phyloP scores from a whole-genome alignment of 2,797 vertebrate genomes.

The Petrocephalus schoutedeni region DNA sequence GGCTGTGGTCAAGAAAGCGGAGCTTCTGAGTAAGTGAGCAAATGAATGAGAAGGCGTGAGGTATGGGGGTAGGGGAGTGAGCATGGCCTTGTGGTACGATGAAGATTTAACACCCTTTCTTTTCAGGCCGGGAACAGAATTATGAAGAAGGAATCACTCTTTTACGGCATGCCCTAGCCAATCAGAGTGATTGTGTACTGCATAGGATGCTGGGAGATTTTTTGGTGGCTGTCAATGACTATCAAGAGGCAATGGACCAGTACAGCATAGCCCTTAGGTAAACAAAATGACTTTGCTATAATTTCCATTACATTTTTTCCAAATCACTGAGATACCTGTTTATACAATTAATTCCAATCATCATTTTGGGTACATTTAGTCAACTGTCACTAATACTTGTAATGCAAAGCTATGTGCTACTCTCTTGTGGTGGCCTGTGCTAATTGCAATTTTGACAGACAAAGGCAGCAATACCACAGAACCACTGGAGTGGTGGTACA shows the following conservation, averaged over 20 bases:
- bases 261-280: conserved; percentile 93
- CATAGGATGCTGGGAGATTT: conserved; percentile 98
- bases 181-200: conserved; percentile 94
- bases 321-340: not conserved
- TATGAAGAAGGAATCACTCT: conserved; percentile 92
- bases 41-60: not conserved
- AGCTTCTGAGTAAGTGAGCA: conserved; percentile 81
- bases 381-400: not conserved
- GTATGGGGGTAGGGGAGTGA: not conserved
- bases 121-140: conserved; percentile 89
- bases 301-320: not conserved
- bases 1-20: conserved; percentile 96
- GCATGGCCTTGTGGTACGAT: not conserved
- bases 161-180: conserved; percentile 84
- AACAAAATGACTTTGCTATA: not conserved
- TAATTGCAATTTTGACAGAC: not conserved
- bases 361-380: not conserved
- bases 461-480: not conserved
- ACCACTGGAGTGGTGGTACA: not conserved
- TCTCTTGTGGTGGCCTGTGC: conserved; percentile 4
- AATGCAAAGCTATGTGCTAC: not conserved
- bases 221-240: conserved; percentile 90
- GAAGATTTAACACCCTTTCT: not conserved
- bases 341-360: not conserved
- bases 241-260: conserved; percentile 98